phyloP scores from a whole-genome alignment of 2,113 vertebrate genomes.

The Mormoops blainvillei region DNA sequence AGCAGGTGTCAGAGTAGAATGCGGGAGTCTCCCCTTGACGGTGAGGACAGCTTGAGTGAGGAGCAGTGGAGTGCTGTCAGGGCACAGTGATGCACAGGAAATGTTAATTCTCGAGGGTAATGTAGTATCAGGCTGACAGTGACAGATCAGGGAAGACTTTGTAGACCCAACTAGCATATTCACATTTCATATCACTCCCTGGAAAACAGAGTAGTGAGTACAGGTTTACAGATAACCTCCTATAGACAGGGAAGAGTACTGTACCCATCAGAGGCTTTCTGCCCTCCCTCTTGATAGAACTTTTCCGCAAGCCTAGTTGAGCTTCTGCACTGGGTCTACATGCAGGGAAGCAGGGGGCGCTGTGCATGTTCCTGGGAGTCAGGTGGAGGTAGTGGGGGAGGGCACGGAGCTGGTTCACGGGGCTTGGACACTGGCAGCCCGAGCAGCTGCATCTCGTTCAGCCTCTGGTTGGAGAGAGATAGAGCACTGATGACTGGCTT shows the following conservation, averaged over 20 bases:
- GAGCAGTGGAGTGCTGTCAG: neutral
- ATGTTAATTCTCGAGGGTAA: neutral
- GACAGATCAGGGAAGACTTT: neutral
- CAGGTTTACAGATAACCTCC: neutral
- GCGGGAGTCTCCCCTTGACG: too few species aligned
- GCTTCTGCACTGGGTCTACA: neutral
- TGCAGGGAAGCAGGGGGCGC: accelerated
- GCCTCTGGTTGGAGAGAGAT: neutral
- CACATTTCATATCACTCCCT: neutral
- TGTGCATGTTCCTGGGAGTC: neutral
- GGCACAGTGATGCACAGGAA: neutral
- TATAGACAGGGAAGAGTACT: neutral
- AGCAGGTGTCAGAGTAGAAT: too few species aligned
- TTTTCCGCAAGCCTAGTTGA: accelerated
- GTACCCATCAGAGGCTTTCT: neutral
- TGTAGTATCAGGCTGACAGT: neutral
- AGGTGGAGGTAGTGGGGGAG: too few species aligned
- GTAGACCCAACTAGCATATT: neutral
- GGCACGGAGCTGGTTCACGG: accelerated
- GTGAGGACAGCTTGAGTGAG: neutral
- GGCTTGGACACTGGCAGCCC: neutral
- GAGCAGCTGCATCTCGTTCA: neutral
- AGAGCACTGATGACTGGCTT: neutral
- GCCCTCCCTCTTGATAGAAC: neutral
- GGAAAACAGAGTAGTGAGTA: neutral